Evolutionary conservation across 2,888 invertebrate species (phyloP), one percentile per base, ranked within the genome.

Genomic region (Melipona bicolor): DNA sequence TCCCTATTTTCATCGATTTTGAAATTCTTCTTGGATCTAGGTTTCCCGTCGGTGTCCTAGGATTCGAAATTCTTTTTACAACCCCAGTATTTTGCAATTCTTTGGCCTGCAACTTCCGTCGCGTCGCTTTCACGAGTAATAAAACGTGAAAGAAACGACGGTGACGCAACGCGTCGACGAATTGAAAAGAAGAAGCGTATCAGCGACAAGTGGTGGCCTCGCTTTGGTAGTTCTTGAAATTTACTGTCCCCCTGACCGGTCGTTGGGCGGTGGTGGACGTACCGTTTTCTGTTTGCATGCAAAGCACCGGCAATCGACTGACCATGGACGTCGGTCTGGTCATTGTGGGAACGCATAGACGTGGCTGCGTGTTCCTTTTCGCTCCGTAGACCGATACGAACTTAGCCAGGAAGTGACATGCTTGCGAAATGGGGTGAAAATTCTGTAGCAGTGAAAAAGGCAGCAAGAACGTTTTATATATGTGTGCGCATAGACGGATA

Each of bases 361-460:
- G 75, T 67, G 73, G 59, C 83, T 70, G 79, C 77, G 85, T 77
- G 83, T 75, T 87, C 83, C 83, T 83, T 82, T 85, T 84, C 82
- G 76, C 79, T 43, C 73, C 65, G 75, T 72, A 90, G 85, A 88
- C 77, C 84, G 90, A 91, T 90, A 89, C 89, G 87, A 86, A 84
- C 86, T 85, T 83, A 54, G 77, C 73, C 87, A 87, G 90, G 90
- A 91, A 90, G 89, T 84, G 89, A 88, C 89, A 83, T 88, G 85
- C 80, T 85, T 85, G 90, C 89, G 85, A 91, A 91, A 91, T 91
- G 91, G 91, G 85, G 89, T 90, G 90, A 91, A 91, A 91, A 91
- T 86, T 85, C 87, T 74, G 83, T 67, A 56, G 81, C 78, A 78
- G 81, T 43, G 86, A 87, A 87, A 90, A 89, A 89, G 79, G 73